A percentile compares a stretch with the other conserved stretches of the same genome.
phyloP scores from a whole-genome alignment of 2,113 vertebrate genomes.

The Dicaeum eximium region DNA sequence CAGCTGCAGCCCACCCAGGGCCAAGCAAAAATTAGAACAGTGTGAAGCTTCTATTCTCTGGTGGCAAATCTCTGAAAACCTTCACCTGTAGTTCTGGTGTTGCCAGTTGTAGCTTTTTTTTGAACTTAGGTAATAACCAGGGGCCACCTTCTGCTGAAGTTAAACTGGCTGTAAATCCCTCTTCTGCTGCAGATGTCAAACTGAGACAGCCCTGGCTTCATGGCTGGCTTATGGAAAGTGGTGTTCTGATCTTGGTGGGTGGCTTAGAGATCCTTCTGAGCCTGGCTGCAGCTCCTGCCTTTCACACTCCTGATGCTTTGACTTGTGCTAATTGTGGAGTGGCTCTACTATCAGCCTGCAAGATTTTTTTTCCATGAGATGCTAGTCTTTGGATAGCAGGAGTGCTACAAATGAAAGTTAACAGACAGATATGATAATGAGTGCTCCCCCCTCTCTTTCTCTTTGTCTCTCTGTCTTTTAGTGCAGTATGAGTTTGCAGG shows the following conservation, averaged over 20 bases:
- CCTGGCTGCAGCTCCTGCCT: background rate
- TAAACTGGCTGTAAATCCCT: background rate
- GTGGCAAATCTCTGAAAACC: background rate
- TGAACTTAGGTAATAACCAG: too few relatives aligned
- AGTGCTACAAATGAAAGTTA: background rate
- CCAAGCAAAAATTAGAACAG: background rate
- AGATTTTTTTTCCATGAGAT: background rate
- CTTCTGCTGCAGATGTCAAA: background rate
- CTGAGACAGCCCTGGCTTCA: background rate
- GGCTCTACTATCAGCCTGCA: background rate
- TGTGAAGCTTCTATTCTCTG: background rate
- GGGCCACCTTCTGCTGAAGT: background rate
- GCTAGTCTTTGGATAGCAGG: background rate
- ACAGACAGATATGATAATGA: background rate
- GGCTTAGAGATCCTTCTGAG: background rate
- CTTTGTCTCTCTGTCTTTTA: slow-evolving; percentile 1
- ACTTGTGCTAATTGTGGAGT: background rate
- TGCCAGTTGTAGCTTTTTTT: background rate
- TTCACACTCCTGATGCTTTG: background rate
- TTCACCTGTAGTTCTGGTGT: background rate
- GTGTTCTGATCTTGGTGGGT: background rate
- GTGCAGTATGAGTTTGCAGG: slow-evolving; percentile 22
- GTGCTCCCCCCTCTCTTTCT: background rate
- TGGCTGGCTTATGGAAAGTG: background rate
- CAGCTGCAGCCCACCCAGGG: background rate